Conservation (phyloP, 2,797 vertebrate genomes). For the Sebastes oblongus region DNA sequence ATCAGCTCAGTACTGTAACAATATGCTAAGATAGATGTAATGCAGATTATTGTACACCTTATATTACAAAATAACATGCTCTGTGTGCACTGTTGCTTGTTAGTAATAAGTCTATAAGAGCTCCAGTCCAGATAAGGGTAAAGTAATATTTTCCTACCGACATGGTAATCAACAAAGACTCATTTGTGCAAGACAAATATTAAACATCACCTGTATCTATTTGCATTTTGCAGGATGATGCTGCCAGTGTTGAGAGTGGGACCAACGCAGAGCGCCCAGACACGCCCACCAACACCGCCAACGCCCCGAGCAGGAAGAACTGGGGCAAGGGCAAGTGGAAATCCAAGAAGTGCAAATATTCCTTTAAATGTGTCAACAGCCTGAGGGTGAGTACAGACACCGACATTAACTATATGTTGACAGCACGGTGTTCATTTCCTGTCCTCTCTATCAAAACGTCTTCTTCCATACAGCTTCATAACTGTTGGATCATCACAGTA, state of each 20-base stretch:
- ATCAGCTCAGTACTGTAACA: background rate
- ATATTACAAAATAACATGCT: background rate
- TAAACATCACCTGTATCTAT: background rate
- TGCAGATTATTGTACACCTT: background rate
- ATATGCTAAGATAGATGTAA: too few relatives aligned
- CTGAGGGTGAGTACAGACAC: constrained; percentile 85
- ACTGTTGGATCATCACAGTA: background rate
- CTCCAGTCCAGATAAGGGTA: background rate
- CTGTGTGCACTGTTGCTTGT: too few relatives aligned
- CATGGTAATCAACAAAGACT: background rate
- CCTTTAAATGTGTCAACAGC: constrained; percentile 98
- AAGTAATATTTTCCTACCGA: too few relatives aligned
- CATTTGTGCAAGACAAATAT: background rate
- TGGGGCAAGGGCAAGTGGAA: constrained; percentile 99
- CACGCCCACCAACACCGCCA: constrained; percentile 96
- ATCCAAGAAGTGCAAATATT: constrained; percentile 98
- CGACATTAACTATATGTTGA: too few relatives aligned
- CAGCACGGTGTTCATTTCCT: background rate
- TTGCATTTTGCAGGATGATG: constrained; percentile 88
- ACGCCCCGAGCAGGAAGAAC: constrained; percentile 93
- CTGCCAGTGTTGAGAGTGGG: constrained; percentile 94
- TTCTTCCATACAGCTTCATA: background rate
- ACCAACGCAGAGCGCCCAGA: constrained; percentile 94
- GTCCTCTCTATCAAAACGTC: background rate
- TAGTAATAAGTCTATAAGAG: background rate